phyloP scores from a whole-genome alignment of 2,888 invertebrate genomes.

The Parochlus steinenii region DNA sequence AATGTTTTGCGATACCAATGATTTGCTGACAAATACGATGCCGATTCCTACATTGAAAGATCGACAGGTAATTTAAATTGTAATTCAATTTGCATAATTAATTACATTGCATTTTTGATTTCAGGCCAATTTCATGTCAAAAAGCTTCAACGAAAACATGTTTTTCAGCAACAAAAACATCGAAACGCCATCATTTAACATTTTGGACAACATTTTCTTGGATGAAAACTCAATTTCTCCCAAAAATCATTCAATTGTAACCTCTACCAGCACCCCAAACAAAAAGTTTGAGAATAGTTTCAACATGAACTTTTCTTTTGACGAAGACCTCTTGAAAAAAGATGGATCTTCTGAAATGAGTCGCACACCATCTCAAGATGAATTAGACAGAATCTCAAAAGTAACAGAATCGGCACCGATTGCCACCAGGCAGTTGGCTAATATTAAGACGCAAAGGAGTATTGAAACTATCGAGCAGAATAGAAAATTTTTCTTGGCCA shows the following conservation, averaged over 20 bases:
- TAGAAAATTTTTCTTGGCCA: constrained; percentile 67
- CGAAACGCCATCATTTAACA: constrained; percentile 21
- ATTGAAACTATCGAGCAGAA: constrained; percentile 81
- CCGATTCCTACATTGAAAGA: too few relatives aligned
- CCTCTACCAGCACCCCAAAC: constrained; percentile 22
- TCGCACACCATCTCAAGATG: constrained; percentile 60
- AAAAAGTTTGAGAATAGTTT: constrained; percentile 15
- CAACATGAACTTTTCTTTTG: too few relatives aligned
- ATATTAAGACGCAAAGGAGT: constrained; percentile 67
- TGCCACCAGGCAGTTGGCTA: constrained; percentile 47
- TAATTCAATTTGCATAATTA: too few relatives aligned
- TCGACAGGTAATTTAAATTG: too few relatives aligned
- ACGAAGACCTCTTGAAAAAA: too few relatives aligned
- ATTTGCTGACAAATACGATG: constrained; percentile 18
- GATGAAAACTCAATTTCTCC: too few relatives aligned
- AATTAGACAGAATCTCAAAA: constrained; percentile 74
- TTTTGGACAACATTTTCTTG: too few relatives aligned
- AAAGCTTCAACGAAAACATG: constrained; percentile 37
- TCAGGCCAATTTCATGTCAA: constrained; percentile 34
- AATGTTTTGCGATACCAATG: constrained; percentile 18
- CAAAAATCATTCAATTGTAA: too few relatives aligned
- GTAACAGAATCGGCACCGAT: constrained; percentile 73
- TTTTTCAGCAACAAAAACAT: constrained; percentile 34
- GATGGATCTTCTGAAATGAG: too few relatives aligned
- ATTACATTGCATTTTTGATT: too few relatives aligned